Evolutionary conservation across 92 coral and sea anemone genomes (phyloP).

Genomic region (Paramuricea clavata): DNA sequence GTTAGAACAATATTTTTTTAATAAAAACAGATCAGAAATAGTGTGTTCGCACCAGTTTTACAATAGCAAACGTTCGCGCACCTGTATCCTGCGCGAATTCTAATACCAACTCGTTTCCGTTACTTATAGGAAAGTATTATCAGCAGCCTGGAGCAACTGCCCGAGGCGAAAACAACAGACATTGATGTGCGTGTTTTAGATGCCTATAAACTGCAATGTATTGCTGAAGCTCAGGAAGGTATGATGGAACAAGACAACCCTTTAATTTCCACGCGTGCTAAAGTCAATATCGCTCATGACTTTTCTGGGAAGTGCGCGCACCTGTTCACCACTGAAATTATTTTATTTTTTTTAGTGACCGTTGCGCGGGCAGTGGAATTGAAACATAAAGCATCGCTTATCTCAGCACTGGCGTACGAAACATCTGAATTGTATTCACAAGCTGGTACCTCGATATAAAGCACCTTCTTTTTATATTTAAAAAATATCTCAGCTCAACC

Average conservation of each 20-base stretch:
- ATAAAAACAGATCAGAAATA: no score
- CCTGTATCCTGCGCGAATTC: not conserved
- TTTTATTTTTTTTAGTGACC: constrained; percentile 72
- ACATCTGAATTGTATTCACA: constrained; percentile 87
- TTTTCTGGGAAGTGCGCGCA: no score
- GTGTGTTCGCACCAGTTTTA: no score
- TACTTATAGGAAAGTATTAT: constrained; percentile 82
- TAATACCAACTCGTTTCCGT: not conserved
- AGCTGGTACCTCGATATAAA: constrained; percentile 78
- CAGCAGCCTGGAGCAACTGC: constrained; percentile 81
- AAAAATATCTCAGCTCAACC: no score
- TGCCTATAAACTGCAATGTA: constrained; percentile 97
- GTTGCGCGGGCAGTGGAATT: constrained; percentile 98
- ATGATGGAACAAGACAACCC: not conserved
- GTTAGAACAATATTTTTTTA: constrained; percentile 41
- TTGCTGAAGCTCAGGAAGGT: constrained; percentile 99
- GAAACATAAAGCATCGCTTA: constrained; percentile 91
- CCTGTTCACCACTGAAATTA: not conserved
- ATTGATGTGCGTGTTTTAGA: constrained; percentile 87
- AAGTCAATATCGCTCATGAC: no score
- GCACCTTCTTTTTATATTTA: not conserved
- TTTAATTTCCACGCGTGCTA: no score
- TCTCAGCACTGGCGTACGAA: constrained; percentile 91
- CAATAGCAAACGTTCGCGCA: no score
- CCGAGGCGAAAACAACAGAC: constrained; percentile 96